Conservation (phyloP, 2,113 vertebrate species). For the Upupa epops region DNA sequence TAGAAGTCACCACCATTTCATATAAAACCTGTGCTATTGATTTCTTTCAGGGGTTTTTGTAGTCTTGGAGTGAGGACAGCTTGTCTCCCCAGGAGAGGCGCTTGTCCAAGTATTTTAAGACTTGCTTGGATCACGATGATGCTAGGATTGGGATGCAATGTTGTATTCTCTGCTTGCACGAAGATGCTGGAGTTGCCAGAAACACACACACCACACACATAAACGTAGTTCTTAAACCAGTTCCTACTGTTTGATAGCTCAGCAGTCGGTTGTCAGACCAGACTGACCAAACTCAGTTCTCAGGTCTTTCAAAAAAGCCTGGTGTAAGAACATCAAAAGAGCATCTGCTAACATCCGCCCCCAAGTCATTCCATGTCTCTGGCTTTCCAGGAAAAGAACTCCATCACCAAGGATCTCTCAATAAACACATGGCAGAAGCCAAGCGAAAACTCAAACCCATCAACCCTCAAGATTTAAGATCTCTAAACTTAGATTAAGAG, state of each 20-base stretch:
- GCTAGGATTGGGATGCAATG: background rate
- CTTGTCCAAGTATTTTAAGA: background rate
- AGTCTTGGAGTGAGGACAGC: background rate
- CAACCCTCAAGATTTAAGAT: background rate
- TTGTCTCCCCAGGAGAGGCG: background rate
- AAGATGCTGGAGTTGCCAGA: background rate
- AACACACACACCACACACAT: background rate
- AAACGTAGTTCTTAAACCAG: background rate
- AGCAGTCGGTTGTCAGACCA: background rate
- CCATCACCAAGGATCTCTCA: background rate
- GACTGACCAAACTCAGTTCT: background rate
- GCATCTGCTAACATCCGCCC: background rate
- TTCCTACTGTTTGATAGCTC: background rate
- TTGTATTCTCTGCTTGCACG: rapidly evolving
- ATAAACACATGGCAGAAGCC: background rate
- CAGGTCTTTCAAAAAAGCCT: background rate
- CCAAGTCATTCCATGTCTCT: background rate
- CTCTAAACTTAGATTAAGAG: background rate
- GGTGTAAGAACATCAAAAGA: background rate
- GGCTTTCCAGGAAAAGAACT: background rate
- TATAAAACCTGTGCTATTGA: too few species aligned
- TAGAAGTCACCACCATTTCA: too few species aligned
- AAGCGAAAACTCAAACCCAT: rapidly evolving
- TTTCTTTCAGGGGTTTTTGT: background rate
- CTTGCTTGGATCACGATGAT: background rate